Evolutionary conservation across 1,140 invertebrate genomes (phyloP), one percentile per base, ranked within the genome.

Genomic region (Anoplophora glabripennis): DNA sequence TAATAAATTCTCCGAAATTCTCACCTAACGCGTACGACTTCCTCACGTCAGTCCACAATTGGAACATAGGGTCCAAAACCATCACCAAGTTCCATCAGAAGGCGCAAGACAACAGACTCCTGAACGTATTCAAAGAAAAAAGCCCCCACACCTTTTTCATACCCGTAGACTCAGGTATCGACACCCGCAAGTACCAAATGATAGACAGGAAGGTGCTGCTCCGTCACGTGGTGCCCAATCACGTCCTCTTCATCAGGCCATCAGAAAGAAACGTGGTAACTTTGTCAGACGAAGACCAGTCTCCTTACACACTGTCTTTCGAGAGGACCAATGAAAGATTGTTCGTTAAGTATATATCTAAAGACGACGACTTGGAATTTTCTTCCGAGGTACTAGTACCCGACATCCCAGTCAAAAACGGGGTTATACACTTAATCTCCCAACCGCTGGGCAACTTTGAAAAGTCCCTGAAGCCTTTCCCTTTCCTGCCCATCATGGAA

Each of bases 361-460:
- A 45, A 15, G 46, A 14, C 14, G 52, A 45, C 11, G 42, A 41
- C 2, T 15, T 42, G 1, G 42, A 57, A 8, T 47, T 49, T 35
- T 47, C 15, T 28, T 57, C 46, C 8, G 46, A 57, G 37, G n/a
- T 57, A 34, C 82, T 93, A 1, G 85, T 86, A 71, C 86, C 86
- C 7, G 94, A 96, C 75, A 94, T 96, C 61, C 92, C 93, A 0
- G 89, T 95, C 4, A 85, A 83, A 65, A 95, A 95, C 72, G 93
- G 93, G 11, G 92, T 95, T 0, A 85, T 94, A 0, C 93, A 95
- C 77, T 79, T 96, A 17, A 94, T 95, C 63, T 86, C 90, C 57
- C 28, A 57, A 46, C 67, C 67, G 1, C 40, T 69, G 15, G 63
- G 59, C 3, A 48, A 67, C 3, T 62, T 58, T 38, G 37, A 54